Evolutionary conservation across 2,888 invertebrate species (phyloP).

Genomic region (Euproctis similis): DNA sequence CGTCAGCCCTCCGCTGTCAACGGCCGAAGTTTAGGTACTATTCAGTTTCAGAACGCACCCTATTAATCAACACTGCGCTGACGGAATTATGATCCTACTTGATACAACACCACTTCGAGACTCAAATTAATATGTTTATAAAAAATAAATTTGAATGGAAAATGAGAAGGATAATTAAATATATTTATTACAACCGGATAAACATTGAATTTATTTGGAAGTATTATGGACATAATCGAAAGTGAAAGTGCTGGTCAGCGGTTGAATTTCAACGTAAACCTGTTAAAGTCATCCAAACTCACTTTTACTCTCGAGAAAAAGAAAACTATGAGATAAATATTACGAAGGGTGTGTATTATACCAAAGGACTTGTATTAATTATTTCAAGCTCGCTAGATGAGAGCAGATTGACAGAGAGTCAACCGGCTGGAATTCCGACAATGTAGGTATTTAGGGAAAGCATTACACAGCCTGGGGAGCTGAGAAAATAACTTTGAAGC

Average conservation of each 20-base stretch:
- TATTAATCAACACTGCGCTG: slow-evolving; percentile 48
- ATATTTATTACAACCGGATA: slow-evolving; percentile 13
- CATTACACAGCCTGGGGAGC: slow-evolving; percentile 16
- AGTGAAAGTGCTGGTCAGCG: slow-evolving; percentile 47
- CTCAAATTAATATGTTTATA: too few species aligned
- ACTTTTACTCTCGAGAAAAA: slow-evolving; percentile 37
- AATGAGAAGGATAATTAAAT: too few species aligned
- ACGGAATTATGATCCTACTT: too few species aligned
- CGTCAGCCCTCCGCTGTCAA: slow-evolving; percentile 48
- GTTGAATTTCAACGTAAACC: slow-evolving; percentile 38
- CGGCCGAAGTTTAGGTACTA: slow-evolving; percentile 72
- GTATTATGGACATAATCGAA: slow-evolving; percentile 23
- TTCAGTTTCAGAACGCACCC: slow-evolving; percentile 66
- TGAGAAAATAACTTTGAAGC: too few species aligned
- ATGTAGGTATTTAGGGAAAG: slow-evolving; percentile 34
- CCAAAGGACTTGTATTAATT: slow-evolving; percentile 67
- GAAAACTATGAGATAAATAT: slow-evolving; percentile 41
- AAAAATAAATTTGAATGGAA: too few species aligned
- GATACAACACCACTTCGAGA: too few species aligned
- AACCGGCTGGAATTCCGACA: slow-evolving; percentile 51
- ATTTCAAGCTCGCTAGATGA: slow-evolving; percentile 65
- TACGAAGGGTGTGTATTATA: slow-evolving; percentile 38
- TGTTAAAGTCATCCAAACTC: slow-evolving; percentile 39
- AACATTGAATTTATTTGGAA: slow-evolving; percentile 14
- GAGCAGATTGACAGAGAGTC: slow-evolving; percentile 53